Evolutionary conservation across 2,113 vertebrate species (phyloP), one percentile per base, ranked within the genome.

Genomic region (Siniperca chuatsi): DNA sequence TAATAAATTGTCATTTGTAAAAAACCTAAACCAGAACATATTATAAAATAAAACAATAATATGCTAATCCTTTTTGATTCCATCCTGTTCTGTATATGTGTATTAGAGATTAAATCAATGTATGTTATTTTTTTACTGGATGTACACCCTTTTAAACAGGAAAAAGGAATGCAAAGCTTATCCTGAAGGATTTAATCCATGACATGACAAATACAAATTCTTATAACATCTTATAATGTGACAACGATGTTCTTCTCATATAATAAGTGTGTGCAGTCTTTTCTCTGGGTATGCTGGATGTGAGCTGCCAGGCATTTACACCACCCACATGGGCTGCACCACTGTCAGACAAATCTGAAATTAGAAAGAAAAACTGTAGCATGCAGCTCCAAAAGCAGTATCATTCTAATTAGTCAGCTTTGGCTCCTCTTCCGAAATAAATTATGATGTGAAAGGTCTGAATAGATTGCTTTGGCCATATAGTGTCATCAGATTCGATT

Each of bases 271-370:
- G 44, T 65, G 62, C 72, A 33, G 55, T 83, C 68, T 64, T 87
- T 75, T 75, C 74, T 52, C 40, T 76, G 37, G 25, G 77, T 57
- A 37, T 66, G 78, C 75, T 77, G 57, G 70, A 79, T 76, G 37
- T 85, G 78, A 83, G 64, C 86, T 87, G 66, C 86, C 68, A 92
- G 84, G 65, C 85, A 73, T 88, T 80, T 78, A 73, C 79, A 85
- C 83, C 93, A 78, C 92, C 90, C 89, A 94, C 86, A 48, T 74
- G 79, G 87, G 87, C 80, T 62, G 64, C 66, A 70, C 79, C 75
- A 71, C 68, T 52, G 88, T 91, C 85, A 89, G 65, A 89, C 79
- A 81, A 77, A 86, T 90, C 66, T 74, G 67, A 92, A 88, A 82
- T 88, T 85, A 89, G 75, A 89, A 60, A 82, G 69, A 37, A 72